Evolutionary conservation across 2,113 vertebrate genomes (phyloP), one percentile per base, ranked within the genome.

Genomic region (Orcinus orca): DNA sequence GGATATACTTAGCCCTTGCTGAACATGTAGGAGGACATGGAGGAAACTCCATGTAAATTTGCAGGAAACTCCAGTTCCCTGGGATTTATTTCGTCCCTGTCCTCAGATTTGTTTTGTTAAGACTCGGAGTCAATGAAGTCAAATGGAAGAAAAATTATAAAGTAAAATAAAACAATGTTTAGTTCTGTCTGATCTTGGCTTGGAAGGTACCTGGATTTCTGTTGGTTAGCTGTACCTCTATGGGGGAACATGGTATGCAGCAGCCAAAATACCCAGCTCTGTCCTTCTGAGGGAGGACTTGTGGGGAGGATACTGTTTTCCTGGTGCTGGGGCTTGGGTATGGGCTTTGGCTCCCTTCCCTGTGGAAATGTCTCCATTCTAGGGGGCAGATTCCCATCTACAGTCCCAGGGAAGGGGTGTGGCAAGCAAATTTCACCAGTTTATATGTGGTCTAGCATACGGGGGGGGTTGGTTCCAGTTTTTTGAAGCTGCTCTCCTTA

Each of bases 311-410:
- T 9, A 18, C 67, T 89, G 58, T 89, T 94, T 95, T 84, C 21
- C 31, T 85, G 85, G 20, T 87, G 55, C 38, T 26, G 0, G 90
- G 87, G 14, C 26, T 88, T 90, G 53, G n/a, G 15, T 55, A 36
- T 87, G 70, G 63, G 25, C 25, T 79, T 96, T 84, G 50, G 55
- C 74, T 93, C 11, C 38, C 31, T 95, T 93, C 95, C 44, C 23
- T 26, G 6, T 87, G 85, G 77, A 88, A 94, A 95, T 26, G 25
- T 91, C 70, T 88, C 67, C 29, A 47, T 86, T 89, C 47, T 92
- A 36, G 79, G 96, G 97, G 76, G 47, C 63, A 93, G 92, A 96
- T 96, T 97, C 23, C 33, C 33, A 50, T 74, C 77, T 67, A 60
- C 47, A 62, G 41, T 58, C 44, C 31, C 62, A 68, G 86, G 73